Evolutionary conservation across 1,140 invertebrate genomes (phyloP).

Genomic region (Melanaphis sacchari): DNA sequence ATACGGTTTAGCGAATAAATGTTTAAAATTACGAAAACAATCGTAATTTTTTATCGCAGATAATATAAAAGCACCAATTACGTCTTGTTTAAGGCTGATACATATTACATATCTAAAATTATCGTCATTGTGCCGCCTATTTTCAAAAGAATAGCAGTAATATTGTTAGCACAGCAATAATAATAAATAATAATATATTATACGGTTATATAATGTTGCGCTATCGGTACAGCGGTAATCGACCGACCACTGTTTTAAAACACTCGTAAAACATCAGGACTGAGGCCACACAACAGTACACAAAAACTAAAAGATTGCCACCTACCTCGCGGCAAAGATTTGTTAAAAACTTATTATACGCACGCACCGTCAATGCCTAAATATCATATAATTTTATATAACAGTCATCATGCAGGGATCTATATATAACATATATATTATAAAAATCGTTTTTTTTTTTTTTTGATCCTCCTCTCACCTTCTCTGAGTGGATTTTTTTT

Average conservation of each 20-base stretch:
- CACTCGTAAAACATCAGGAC: background rate
- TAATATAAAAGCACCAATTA: constrained; percentile 9
- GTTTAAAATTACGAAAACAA: background rate
- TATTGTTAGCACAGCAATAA: background rate
- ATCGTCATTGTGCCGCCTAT: background rate
- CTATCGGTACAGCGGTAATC: background rate
- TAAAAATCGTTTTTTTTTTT: constrained; percentile 22
- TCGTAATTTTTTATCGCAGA: constrained; percentile 27
- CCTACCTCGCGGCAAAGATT: background rate
- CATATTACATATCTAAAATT: background rate
- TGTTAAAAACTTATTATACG: background rate
- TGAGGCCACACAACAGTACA: background rate
- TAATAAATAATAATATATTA: too few species aligned
- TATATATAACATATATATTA: too few species aligned
- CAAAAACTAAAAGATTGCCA: background rate
- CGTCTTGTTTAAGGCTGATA: background rate
- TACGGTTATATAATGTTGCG: background rate
- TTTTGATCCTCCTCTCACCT: background rate
- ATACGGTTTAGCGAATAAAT: background rate
- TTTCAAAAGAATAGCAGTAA: background rate
- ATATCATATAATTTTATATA: background rate
- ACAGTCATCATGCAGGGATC: background rate
- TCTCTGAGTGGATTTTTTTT: background rate
- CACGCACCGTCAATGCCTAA: background rate
- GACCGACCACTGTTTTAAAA: background rate